A percentile compares a stretch with the other conserved stretches of the same genome.
Conservation (phyloP, 2,797 vertebrate genomes). For the Phoxinus dragarum region DNA sequence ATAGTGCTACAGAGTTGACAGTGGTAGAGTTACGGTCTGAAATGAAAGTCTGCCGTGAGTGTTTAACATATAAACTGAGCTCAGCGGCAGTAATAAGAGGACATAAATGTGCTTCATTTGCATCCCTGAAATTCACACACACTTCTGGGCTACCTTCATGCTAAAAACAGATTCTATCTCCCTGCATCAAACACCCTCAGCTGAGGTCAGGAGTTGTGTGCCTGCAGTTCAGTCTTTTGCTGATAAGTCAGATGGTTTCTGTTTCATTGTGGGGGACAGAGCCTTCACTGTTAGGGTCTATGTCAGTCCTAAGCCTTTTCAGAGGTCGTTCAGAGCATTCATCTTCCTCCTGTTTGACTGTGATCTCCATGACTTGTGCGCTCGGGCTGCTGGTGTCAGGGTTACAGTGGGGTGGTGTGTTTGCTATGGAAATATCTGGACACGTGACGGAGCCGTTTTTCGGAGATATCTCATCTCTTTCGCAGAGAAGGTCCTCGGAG, state of each 20-base stretch:
- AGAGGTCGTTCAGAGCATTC: slow-evolving; percentile 81
- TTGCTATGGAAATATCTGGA: slow-evolving; percentile 63
- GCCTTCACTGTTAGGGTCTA: slow-evolving; percentile 72
- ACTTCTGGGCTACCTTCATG: slow-evolving; percentile 20
- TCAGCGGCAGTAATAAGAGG: slow-evolving; percentile 31
- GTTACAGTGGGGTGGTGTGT: slow-evolving; percentile 12
- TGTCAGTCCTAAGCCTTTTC: slow-evolving; percentile 87
- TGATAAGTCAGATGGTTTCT: slow-evolving; percentile 47
- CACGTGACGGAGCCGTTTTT: slow-evolving; percentile 82
- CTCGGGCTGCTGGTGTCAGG: slow-evolving; percentile 33
- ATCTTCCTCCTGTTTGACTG: slow-evolving; percentile 60
- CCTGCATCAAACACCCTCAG: background rate
- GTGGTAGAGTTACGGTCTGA: background rate
- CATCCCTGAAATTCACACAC: slow-evolving; percentile 53
- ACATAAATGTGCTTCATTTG: slow-evolving; percentile 25
- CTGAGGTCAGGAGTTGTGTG: slow-evolving; percentile 23
- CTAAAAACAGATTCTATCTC: background rate
- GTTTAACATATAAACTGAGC: slow-evolving; percentile 40
- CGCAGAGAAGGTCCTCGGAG: slow-evolving; percentile 67
- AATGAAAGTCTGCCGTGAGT: slow-evolving; percentile 1
- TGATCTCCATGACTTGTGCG: slow-evolving; percentile 31
- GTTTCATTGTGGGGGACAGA: slow-evolving; percentile 9
- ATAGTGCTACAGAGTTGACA: slow-evolving; percentile 29
- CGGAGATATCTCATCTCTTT: slow-evolving; percentile 79
- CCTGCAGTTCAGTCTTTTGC: slow-evolving; percentile 1